Evolutionary conservation across 2,797 vertebrate species (phyloP), one percentile per base, ranked within the genome.

Genomic region (Darevskia mixta): DNA sequence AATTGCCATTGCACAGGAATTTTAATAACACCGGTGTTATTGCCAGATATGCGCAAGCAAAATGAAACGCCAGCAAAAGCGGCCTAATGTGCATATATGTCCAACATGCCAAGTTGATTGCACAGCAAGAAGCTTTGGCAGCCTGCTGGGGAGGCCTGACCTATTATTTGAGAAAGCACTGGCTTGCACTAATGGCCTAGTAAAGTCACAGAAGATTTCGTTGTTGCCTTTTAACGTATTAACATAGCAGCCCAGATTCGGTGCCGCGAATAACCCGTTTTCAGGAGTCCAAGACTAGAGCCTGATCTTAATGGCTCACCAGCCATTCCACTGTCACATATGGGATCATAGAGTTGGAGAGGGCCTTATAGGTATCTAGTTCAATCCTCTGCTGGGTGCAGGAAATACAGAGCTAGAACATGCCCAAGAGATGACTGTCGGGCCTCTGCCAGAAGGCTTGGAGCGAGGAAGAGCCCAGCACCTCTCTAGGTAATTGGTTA

Each of bases 61-160:
- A 81, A n/a, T 55, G 61, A 89, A 61, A 64, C 27, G 79, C 71
- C 88, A 81, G 78, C 17, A 66, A 13, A 69, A 67, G 69, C 25
- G 32, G 83, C 55, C 61, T 86, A 73, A 58, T 81, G 69, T 55
- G 58, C 8, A 8, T 69, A 67, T 58, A 82, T 55, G 83, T 86
- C 79, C 83, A 86, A 58, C 88, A 67, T 69, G 38, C n/a, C 27
- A 86, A 76, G 71, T 41, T 89, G 88, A 82, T 86, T 86, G 61
- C 88, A 86, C 88, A 86, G 79, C 83, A 38, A 85, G 87, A n/a
- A 76, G 49, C 41, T 27, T 71, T 67, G 83, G 32, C 41, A 27
- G n/a, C 78, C 61, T 67, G 58, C 71, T 86, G 71, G 69, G 29
- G 35, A 86, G 43, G 32, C 58, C 71, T 82, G 69, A 58, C 27